Evolutionary conservation across 1,140 invertebrate species (phyloP), one percentile per base, ranked within the genome.

Genomic region (Anoplolepis gracilipes): DNA sequence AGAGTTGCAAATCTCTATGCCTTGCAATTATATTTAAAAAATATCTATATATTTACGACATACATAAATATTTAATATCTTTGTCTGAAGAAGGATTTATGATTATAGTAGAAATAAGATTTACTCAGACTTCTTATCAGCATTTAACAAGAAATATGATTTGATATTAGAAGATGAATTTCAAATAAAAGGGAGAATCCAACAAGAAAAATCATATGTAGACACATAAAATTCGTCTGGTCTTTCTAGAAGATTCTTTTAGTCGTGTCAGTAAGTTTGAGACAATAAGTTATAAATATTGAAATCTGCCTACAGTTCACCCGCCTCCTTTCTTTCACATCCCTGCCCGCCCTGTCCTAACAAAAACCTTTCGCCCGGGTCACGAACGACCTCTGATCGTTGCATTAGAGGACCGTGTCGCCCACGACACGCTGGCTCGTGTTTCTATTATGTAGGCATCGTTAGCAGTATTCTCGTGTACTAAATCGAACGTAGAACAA

Each of bases 251-350:
- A 28, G 65, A 72, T 72, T 30, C 30, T 82, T 70, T 82, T 59
- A 25, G 36, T n/a, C 36, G 53, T 59, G 78, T 53, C 25, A 42
- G 53, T 90, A 90, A 93, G 91, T 93, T 90, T 86, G 89, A 93
- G 89, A 94, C 92, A 94, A 94, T 93, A 94, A 93, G 92, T 93
- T 93, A 93, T 94, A 94, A 94, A 94, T 94, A 94, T 94, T 94
- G 89, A 93, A 93, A 93, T 93, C 87, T 86, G 49, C 69, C 78
- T 73, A 73, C 78, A 72, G 53, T 82, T 82, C 36, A 84, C 89
- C 87, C 86, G 87, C 87, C 87, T 57, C n/a, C 73, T 89, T 86
- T 86, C 88, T 81, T 33, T 55, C 91, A 49, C 46, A 86, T 57
- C 84, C 84, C 78, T 64, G 49, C 85, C 77, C 70, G 85, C 85